Evolutionary conservation across 1,140 invertebrate species (phyloP).

Genomic region (Heliconius hermathena): DNA sequence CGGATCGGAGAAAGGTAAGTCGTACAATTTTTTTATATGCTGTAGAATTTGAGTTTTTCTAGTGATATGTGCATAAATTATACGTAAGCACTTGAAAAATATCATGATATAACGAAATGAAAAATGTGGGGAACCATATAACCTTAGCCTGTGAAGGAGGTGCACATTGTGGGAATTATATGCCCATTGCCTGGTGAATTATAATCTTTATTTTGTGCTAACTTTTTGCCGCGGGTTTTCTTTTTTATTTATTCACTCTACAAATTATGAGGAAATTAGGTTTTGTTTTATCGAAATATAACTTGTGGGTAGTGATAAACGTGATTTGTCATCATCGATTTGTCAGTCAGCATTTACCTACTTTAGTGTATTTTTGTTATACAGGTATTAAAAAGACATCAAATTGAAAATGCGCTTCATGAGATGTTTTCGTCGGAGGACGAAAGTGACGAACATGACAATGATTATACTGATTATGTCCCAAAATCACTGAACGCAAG

Average conservation of each 20-base stretch:
- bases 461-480: slow-evolving; percentile 1
- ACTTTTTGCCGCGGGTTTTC: slow-evolving; percentile 5
- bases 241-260: slow-evolving; percentile 4
- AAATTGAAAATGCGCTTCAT: neutral
- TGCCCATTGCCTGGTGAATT: slow-evolving; percentile 2
- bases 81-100: neutral
- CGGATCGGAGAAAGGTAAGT: slow-evolving; percentile 18
- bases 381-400: too few species aligned
- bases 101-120: slow-evolving; percentile 2
- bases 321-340: too few species aligned
- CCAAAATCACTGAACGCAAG: neutral
- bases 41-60: slow-evolving; percentile 16
- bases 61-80: slow-evolving; percentile 11
- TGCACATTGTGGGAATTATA: slow-evolving; percentile 1
- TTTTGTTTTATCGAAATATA: too few species aligned
- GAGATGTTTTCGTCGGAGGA: slow-evolving; percentile 2
- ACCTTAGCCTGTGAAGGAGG: slow-evolving; percentile 4
- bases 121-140: slow-evolving; percentile 4
- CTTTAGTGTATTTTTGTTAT: too few species aligned
- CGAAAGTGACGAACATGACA: slow-evolving; percentile 3
- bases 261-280: slow-evolving; percentile 1
- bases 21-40: slow-evolving; percentile 15
- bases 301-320: too few species aligned
- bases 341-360: too few species aligned
- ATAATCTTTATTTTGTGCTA: slow-evolving; percentile 1